Evolutionary conservation across 2,113 vertebrate genomes (phyloP).

Genomic region (Pangasianodon hypophthalmus): DNA sequence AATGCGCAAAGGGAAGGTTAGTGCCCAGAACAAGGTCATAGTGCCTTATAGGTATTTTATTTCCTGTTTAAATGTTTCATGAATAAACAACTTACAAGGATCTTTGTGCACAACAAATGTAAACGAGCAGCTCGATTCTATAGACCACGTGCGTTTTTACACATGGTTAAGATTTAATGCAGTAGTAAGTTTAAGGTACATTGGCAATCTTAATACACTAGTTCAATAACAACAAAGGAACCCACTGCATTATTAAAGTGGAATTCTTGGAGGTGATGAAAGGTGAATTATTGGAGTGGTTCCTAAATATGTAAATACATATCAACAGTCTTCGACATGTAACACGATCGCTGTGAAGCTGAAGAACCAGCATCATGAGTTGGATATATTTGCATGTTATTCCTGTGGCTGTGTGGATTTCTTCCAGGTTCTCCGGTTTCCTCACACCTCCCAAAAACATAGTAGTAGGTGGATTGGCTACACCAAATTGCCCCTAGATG

Average conservation of each 20-base stretch:
- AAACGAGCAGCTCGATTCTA: background rate
- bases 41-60: background rate
- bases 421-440: background rate
- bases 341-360: background rate
- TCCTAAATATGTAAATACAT: background rate
- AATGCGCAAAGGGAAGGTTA: background rate
- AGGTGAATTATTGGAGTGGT: background rate
- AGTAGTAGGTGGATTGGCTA: no score
- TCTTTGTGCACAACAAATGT: background rate
- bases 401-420: background rate
- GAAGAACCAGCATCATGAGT: background rate
- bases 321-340: background rate
- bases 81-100: background rate
- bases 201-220: no score
- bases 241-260: background rate
- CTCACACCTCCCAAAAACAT: background rate
- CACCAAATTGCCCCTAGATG: no score
- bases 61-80: background rate
- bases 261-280: background rate
- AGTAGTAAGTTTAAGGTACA: background rate
- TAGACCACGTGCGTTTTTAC: background rate
- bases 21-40: slow-evolving; percentile 41
- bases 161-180: background rate
- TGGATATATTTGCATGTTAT: background rate
- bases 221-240: background rate